These are phyloP conservation scores for Aphelinus certus DNA, from an alignment of 1,140 invertebrate genomes.

Conservation along the genomic window DNA sequence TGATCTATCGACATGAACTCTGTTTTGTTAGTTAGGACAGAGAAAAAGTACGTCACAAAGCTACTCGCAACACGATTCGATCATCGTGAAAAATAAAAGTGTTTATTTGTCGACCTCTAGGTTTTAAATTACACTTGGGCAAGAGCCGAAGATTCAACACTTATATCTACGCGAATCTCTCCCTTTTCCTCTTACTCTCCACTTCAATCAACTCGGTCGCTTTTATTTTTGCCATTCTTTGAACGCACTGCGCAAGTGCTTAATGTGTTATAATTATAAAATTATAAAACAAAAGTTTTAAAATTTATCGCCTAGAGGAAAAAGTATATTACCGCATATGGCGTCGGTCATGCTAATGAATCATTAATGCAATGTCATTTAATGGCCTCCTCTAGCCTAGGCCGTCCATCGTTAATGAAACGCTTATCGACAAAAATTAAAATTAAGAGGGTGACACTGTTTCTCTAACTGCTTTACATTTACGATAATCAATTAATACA, in stretches of 20 bases:
- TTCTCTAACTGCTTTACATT: slow-evolving; percentile 29
- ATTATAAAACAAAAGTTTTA: slow-evolving; percentile 41
- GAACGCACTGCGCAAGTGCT: slow-evolving; percentile 25
- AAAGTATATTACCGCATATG: slow-evolving; percentile 29
- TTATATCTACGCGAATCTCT: slow-evolving; percentile 24
- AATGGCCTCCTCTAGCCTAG: slow-evolving; percentile 26
- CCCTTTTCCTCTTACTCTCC: slow-evolving; percentile 2
- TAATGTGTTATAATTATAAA: slow-evolving; percentile 29
- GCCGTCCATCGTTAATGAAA: slow-evolving; percentile 32
- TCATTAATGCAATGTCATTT: slow-evolving; percentile 27
- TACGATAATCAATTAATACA: slow-evolving; percentile 29
- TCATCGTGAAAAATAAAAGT: slow-evolving; percentile 34
- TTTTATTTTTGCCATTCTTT: slow-evolving; percentile 18
- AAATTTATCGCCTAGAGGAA: slow-evolving; percentile 37
- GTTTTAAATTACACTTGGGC: slow-evolving; percentile 34
- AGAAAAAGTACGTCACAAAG: slow-evolving; percentile 40
- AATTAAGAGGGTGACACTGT: slow-evolving; percentile 29
- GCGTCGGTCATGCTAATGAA: slow-evolving; percentile 29
- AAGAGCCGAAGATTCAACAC: slow-evolving; percentile 21
- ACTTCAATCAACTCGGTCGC: not conserved
- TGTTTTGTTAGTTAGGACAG: slow-evolving; percentile 33
- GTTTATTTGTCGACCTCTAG: slow-evolving; percentile 33
- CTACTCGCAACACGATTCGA: slow-evolving; percentile 35
- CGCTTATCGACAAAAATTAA: slow-evolving; percentile 36
- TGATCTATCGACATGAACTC: slow-evolving; percentile 31